Conservation (phyloP, 2,888 invertebrate genomes). For the Chydorus sphaericus region DNA sequence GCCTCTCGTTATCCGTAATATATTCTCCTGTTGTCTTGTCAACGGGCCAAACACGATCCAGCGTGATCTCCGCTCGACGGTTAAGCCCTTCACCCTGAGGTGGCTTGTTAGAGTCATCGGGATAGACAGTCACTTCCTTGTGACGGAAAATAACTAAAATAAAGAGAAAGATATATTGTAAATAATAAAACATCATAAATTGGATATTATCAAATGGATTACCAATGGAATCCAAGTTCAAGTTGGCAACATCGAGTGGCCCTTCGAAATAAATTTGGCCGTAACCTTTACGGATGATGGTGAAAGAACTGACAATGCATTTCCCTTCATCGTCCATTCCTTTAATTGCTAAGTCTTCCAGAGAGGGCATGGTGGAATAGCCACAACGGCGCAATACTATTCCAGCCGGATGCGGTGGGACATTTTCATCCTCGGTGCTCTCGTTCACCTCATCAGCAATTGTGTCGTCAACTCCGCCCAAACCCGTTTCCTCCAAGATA, state of each 20-base stretch:
- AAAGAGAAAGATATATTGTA: neutral
- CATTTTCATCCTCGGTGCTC: constrained; percentile 21
- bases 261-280: constrained; percentile 80
- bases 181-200: neutral
- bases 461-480: constrained; percentile 6
- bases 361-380: constrained; percentile 77
- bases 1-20: constrained; percentile 62
- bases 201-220: constrained; percentile 21
- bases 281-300: constrained; percentile 75
- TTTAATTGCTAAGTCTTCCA: constrained; percentile 61
- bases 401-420: constrained; percentile 49
- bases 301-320: constrained; percentile 72
- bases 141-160: constrained; percentile 73
- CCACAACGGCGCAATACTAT: constrained; percentile 61
- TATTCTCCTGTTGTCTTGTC: constrained; percentile 65
- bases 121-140: constrained; percentile 90
- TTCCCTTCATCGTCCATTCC: constrained; percentile 51
- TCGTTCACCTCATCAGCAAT: constrained; percentile 3
- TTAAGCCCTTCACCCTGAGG: constrained; percentile 75
- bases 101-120: constrained; percentile 76
- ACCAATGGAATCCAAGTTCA: constrained; percentile 78
- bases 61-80: constrained; percentile 65
- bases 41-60: constrained; percentile 87
- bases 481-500: constrained; percentile 2
- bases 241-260: constrained; percentile 62